phyloP scores from a whole-genome alignment of 1,140 invertebrate species.

The Drosophila pachea region DNA sequence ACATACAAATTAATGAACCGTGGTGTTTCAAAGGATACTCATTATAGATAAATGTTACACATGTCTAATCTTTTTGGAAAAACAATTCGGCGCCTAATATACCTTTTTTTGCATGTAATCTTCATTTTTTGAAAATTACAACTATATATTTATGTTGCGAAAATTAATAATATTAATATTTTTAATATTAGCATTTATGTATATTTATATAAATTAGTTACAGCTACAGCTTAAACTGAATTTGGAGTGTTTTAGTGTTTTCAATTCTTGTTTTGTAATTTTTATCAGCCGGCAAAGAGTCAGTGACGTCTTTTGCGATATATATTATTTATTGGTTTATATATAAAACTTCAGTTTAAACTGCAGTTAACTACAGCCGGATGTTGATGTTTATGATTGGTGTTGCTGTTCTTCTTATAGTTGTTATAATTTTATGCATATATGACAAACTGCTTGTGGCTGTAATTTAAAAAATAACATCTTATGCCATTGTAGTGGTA shows the following conservation, averaged over 20 bases:
- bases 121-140: conserved; percentile 59
- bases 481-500: conserved; percentile 47
- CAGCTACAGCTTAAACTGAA: conserved; percentile 74
- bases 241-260: conserved; percentile 72
- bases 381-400: conserved; percentile 45
- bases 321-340: conserved; percentile 53
- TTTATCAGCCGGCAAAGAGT: conserved; percentile 36
- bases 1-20: conserved; percentile 18
- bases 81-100: conserved; percentile 40
- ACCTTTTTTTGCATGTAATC: conserved; percentile 35
- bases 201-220: conserved; percentile 77
- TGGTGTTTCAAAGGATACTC: conserved; percentile 6
- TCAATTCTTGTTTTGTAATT: conserved; percentile 38
- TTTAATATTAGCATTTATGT: conserved; percentile 76
- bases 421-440: conserved; percentile 56
- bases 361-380: conserved; percentile 75
- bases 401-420: conserved; percentile 30
- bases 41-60: conserved; percentile 12
- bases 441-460: conserved; percentile 63
- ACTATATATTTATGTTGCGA: conserved; percentile 75
- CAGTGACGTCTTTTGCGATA: conserved; percentile 57
- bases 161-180: conserved; percentile 77
- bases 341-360: conserved; percentile 77
- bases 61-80: conserved; percentile 36
- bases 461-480: conserved; percentile 60